A percentile compares a stretch with the other conserved stretches of the same genome.
Conservation (phyloP, 2,797 vertebrate species). For the Rachycentron canadum region DNA sequence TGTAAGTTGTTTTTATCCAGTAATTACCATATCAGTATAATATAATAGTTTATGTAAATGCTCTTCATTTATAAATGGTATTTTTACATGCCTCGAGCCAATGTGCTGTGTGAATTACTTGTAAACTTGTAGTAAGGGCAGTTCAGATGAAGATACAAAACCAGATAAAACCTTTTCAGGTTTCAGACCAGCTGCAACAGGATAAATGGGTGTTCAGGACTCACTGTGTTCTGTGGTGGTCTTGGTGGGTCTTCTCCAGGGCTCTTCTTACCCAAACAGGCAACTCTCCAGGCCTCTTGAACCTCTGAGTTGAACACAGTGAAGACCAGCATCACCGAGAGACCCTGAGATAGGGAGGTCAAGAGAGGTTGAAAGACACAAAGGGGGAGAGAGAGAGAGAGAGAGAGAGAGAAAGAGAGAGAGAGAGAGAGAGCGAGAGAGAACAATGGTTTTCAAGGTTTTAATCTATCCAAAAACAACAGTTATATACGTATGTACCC, state of each 20-base stretch:
- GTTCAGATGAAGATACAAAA: background rate
- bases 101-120: background rate
- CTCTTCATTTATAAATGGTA: too few species aligned
- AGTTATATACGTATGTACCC: background rate
- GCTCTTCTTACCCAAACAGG: conserved; percentile 92
- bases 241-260: conserved; percentile 88
- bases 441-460: background rate
- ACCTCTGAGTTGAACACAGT: conserved; percentile 94
- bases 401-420: background rate
- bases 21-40: background rate
- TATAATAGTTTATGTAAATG: background rate
- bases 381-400: background rate
- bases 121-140: background rate
- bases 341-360: conserved; percentile 82
- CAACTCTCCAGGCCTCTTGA: conserved; percentile 92
- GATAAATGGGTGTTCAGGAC: conserved; percentile 32
- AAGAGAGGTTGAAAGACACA: background rate
- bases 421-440: too few species aligned
- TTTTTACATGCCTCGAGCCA: background rate
- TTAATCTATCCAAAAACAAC: background rate
- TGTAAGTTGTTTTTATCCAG: background rate
- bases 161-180: background rate
- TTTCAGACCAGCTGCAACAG: background rate
- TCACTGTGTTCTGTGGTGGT: conserved; percentile 87
- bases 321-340: conserved; percentile 92